Conservation (phyloP, 2,888 invertebrate genomes). For the Cerastis leucographa region DNA sequence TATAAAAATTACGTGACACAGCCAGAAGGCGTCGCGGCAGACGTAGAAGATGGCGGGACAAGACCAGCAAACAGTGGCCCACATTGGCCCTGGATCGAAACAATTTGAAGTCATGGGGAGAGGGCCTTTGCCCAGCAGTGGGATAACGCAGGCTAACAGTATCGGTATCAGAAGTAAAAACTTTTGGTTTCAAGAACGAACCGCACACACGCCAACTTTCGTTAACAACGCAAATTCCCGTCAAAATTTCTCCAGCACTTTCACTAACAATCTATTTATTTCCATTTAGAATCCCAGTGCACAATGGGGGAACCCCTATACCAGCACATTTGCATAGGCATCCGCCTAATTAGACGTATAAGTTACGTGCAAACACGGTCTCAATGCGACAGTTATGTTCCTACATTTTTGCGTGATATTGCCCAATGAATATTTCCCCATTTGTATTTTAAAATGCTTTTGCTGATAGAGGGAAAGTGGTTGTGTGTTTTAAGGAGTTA, state of each 20-base stretch:
- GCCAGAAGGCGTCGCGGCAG: too few species aligned
- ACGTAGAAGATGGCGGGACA: too few species aligned
- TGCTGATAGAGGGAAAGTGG: constrained; percentile 30
- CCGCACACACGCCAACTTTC: not conserved
- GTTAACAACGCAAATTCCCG: constrained; percentile 11
- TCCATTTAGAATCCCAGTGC: constrained; percentile 58
- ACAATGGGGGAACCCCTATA: constrained; percentile 75
- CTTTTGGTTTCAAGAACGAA: not conserved
- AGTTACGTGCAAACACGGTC: constrained; percentile 73
- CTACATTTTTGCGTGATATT: constrained; percentile 52
- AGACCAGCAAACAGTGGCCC: too few species aligned
- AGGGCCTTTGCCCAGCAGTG: too few species aligned
- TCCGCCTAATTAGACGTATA: constrained; percentile 73
- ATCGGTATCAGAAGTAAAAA: not conserved
- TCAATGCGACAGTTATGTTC: constrained; percentile 47
- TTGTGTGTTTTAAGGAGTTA: constrained; percentile 6
- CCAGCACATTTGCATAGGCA: constrained; percentile 76
- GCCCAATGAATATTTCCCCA: constrained; percentile 38
- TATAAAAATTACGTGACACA: too few species aligned
- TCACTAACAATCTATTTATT: constrained; percentile 44
- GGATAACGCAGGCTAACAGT: too few species aligned
- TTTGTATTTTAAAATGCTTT: constrained; percentile 41
- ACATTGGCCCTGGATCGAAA: too few species aligned
- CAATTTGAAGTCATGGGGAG: too few species aligned
- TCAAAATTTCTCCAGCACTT: constrained; percentile 37